phyloP scores from a whole-genome alignment of 2,888 invertebrate species.

The Nomada fucata region DNA sequence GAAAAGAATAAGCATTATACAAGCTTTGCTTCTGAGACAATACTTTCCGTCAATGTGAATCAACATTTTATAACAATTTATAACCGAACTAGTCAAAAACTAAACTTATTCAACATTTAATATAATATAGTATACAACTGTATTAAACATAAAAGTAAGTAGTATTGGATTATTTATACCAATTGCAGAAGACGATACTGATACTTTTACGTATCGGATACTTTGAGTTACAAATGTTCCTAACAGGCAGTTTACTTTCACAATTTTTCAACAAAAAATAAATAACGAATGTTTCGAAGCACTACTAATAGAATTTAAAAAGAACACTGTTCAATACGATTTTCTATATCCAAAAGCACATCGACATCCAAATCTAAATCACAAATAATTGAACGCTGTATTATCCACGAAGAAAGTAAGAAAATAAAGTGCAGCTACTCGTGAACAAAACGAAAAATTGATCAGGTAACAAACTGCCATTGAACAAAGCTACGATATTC shows the following conservation, averaged over 20 bases:
- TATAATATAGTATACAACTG: not conserved
- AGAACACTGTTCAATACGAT: no score
- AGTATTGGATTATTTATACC: not conserved
- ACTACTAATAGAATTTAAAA: no score
- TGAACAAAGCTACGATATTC: not conserved
- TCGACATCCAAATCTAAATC: not conserved
- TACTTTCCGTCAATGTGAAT: not conserved
- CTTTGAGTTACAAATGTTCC: slow-evolving; percentile 1
- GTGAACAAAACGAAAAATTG: not conserved
- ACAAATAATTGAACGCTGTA: not conserved
- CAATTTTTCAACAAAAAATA: not conserved
- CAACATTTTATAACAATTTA: no score
- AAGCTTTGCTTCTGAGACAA: not conserved
- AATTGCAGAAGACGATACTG: not conserved
- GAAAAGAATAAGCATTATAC: not conserved
- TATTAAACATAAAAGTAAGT: not conserved
- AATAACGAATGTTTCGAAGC: not conserved
- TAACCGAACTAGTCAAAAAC: not conserved
- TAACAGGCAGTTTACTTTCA: not conserved
- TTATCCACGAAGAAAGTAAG: not conserved
- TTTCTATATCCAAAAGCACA: no score
- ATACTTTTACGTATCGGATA: slow-evolving; percentile 1
- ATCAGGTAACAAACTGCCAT: not conserved
- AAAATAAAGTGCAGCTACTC: not conserved
- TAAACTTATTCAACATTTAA: not conserved